These are phyloP conservation scores for Pica pica DNA, from an alignment of 2,113 vertebrate genomes.

Conservation along the genomic window DNA sequence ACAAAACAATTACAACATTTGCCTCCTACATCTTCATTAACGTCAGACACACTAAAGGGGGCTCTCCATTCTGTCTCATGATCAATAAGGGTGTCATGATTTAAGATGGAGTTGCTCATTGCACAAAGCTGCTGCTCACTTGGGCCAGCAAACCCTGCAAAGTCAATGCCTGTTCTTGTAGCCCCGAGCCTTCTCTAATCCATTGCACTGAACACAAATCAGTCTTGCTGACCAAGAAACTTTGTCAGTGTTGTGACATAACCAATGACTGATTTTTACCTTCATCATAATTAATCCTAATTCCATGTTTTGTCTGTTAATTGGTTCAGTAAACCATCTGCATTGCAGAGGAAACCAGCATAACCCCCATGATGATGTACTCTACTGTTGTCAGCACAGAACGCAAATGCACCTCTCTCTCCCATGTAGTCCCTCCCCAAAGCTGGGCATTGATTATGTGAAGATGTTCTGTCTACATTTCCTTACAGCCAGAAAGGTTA, in stretches of 20 bases:
- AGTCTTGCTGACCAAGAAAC: background rate
- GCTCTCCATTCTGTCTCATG: background rate
- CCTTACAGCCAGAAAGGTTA: background rate
- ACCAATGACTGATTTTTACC: background rate
- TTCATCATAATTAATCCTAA: background rate
- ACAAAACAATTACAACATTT: constrained; percentile 4
- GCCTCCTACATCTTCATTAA: constrained; percentile 5
- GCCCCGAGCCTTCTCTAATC: background rate
- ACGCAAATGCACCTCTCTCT: background rate
- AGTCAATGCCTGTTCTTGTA: background rate
- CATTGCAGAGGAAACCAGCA: background rate
- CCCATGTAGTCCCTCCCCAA: background rate
- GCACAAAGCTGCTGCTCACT: background rate
- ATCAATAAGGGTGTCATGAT: background rate
- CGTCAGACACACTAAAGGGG: background rate
- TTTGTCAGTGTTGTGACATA: background rate
- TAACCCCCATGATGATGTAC: background rate
- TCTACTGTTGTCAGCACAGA: background rate
- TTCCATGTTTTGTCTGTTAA: background rate
- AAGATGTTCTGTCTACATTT: background rate
- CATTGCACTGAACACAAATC: background rate
- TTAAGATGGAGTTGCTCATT: background rate
- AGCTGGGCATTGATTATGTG: background rate
- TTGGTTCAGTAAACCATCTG: background rate
- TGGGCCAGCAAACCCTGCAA: background rate